Conservation (phyloP, 1,140 invertebrate genomes). For the Nasonia giraulti region DNA sequence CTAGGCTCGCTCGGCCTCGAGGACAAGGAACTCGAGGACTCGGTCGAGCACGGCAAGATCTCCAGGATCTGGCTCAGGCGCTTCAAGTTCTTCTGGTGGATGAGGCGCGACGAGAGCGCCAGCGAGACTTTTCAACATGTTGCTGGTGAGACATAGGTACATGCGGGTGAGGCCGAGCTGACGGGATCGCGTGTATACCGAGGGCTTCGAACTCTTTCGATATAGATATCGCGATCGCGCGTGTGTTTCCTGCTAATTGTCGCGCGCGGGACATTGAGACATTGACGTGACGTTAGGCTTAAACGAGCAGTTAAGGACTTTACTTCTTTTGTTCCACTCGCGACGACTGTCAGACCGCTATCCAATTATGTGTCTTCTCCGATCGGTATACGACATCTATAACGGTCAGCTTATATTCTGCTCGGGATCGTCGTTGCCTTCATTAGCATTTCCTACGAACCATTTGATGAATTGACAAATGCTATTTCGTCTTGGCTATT, state of each 20-base stretch:
- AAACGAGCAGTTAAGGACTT: background rate
- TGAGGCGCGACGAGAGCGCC: conserved; percentile 85
- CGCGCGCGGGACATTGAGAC: no score
- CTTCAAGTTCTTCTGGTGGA: conserved; percentile 88
- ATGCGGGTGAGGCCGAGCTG: conserved; percentile 60
- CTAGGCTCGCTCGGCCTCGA: conserved; percentile 80
- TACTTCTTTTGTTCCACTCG: background rate
- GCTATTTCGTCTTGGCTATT: background rate
- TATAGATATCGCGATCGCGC: background rate
- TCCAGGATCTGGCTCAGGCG: conserved; percentile 81
- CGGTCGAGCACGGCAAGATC: conserved; percentile 71
- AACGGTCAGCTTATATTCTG: no score
- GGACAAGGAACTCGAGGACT: conserved; percentile 77
- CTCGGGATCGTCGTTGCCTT: background rate
- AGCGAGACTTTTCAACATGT: conserved; percentile 89
- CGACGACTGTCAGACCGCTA: background rate
- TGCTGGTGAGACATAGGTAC: conserved; percentile 79
- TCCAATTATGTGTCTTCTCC: background rate
- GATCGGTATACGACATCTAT: background rate
- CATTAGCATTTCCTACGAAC: background rate
- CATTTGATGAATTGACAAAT: background rate
- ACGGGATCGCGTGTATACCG: background rate
- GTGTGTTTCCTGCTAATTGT: no score
- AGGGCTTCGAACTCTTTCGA: no score
- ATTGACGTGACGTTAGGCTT: background rate